phyloP scores from a whole-genome alignment of 1,140 invertebrate species.

The Drosophila parabipectinata region DNA sequence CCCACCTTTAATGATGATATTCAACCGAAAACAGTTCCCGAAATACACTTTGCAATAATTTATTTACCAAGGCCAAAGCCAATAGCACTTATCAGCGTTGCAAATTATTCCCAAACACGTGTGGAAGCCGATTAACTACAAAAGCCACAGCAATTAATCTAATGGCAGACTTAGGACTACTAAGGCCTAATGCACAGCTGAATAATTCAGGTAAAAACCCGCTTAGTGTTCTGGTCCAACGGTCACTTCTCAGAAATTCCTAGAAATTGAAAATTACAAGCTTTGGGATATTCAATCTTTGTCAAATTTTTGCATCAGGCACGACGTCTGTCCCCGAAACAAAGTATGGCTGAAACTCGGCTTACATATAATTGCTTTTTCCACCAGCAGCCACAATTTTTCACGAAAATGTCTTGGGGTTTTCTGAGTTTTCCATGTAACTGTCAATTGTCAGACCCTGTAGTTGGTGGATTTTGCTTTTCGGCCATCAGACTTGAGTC shows the following conservation, averaged over 20 bases:
- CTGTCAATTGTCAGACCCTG: slow-evolving; percentile 61
- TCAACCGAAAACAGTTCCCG: too few species aligned
- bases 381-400: slow-evolving; percentile 20
- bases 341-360: slow-evolving; percentile 22
- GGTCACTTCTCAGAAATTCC: slow-evolving; percentile 26
- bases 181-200: slow-evolving; percentile 30
- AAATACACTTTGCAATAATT: slow-evolving; percentile 29
- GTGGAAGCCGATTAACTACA: slow-evolving; percentile 12
- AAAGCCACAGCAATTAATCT: slow-evolving; percentile 39
- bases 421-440: slow-evolving; percentile 35
- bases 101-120: slow-evolving; percentile 4
- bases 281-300: slow-evolving; percentile 53
- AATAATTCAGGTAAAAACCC: slow-evolving; percentile 44
- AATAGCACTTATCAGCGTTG: slow-evolving; percentile 15
- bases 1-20: too few species aligned
- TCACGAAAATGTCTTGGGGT: slow-evolving; percentile 25
- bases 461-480: slow-evolving; percentile 42
- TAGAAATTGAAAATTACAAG: slow-evolving; percentile 49
- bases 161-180: slow-evolving; percentile 32
- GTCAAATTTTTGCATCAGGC: slow-evolving; percentile 44
- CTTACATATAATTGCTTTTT: slow-evolving; percentile 49
- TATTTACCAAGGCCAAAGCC: neutral
- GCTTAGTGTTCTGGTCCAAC: slow-evolving; percentile 27
- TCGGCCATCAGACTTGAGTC: slow-evolving; percentile 36
- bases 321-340: slow-evolving; percentile 16